Base-by-base conservation (phyloP, 2,113 vertebrate genomes). In the Zosterops pallidus region DNA sequence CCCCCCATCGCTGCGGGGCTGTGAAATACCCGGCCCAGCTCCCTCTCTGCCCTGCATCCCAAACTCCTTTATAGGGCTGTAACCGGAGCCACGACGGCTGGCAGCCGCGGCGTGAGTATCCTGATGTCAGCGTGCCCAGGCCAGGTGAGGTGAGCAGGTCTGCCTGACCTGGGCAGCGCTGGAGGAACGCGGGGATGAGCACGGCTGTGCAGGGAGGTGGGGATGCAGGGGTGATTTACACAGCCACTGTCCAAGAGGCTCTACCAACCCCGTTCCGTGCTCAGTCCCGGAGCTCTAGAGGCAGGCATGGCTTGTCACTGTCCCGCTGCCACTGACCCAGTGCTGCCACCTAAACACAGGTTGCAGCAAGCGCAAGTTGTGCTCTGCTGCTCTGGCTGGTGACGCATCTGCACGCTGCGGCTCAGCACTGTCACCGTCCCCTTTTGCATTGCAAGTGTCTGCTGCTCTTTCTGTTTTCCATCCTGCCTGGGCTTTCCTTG, bases 21-120 rank as follows among this genome's bases (percentile, higher is more conserved):
- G 39, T 0, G 2, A 33, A 35, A 15, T 0, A 1, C 8, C 5
- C 4, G 0, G 17, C 23, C 35, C 35, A 0, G n/a, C 28, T 77
- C 17, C 12, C 33, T 39, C 23, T 6, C 9, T 2, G 37, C 62
- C 31, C 77, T 2, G 13, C 5, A 2, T 26, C 35, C 41, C 6
- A 2, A 21, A 17, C 15, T 19, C 46, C 63, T 96, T 96, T 94
- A 89, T 95, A 96, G 72, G 52, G 75, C 59, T 85, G 94, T 85
- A 93, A 94, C 62, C 1, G 3, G 95, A 96, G 82, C 52, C 49
- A 0, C 2, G 63, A 11, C 13, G 33, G 44, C 42, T 18, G 60
- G 68, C 78, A 56, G 29, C 46, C 1, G 1, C 0, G 5, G 59
- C 26, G 3, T 0, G 1, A 7, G 52, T 3, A 42, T 28, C 12